Conservation (phyloP, 2,888 invertebrate genomes). For the Phytoseiulus persimilis region DNA sequence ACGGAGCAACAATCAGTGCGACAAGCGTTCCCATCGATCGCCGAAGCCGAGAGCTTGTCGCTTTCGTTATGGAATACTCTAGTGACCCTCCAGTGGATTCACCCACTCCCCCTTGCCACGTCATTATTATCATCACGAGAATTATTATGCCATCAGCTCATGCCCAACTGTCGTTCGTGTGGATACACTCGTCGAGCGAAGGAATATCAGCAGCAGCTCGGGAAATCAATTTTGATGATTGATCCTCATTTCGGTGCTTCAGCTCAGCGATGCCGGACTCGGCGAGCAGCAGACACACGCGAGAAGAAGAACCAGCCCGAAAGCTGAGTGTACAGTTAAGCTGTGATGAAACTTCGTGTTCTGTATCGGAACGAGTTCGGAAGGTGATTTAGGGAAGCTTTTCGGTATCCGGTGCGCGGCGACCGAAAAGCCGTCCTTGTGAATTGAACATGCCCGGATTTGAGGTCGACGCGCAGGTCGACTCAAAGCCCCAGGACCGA, state of each 20-base stretch:
- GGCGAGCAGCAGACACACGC: background rate
- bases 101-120: background rate
- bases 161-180: background rate
- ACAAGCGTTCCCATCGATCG: background rate
- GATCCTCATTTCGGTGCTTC: background rate
- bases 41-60: too few species aligned
- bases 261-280: background rate
- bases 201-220: too few species aligned
- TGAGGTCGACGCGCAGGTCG: background rate
- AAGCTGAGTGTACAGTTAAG: background rate
- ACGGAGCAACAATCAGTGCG: background rate
- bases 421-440: constrained; percentile 1
- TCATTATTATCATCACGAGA: background rate
- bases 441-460: background rate
- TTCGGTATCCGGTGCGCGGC: background rate
- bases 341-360: constrained; percentile 9
- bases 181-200: background rate
- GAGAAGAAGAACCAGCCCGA: background rate
- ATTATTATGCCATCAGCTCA: background rate
- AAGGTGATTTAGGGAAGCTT: constrained; percentile 6
- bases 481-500: background rate
- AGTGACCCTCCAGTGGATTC: background rate
- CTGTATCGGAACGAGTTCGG: constrained; percentile 15
- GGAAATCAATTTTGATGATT: background rate
- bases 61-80: background rate